Evolutionary conservation across 2,113 vertebrate genomes (phyloP), one percentile per base, ranked within the genome.

Genomic region (Ciconia maguari): DNA sequence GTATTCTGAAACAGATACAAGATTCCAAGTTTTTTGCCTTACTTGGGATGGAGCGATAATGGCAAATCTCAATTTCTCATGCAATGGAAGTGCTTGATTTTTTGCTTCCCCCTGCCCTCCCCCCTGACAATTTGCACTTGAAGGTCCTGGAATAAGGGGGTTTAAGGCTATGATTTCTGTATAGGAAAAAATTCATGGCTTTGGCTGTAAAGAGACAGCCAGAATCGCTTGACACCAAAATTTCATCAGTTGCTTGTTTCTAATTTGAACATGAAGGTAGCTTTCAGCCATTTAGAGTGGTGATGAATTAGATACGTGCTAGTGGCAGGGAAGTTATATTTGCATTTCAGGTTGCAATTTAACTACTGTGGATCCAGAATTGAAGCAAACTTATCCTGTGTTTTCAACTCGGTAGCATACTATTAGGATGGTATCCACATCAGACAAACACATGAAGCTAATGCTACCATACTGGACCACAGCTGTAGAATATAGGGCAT

Each of bases 111-210:
- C 24, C 7, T 46, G 44, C 44, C 7, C 16, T 38, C 20, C 5
- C 9, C 46, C 5, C 10, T 1, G 1, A 5, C 10, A 52, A 0
- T n/a, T 72, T 80, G 6, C 17, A 10, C 65, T 71, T 42, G 22
- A 65, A 76, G 14, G 21, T 41, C 16, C 21, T 88, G 25, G 13
- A 61, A 80, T 83, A 64, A 66, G 62, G 30, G 10, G 9, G 1
- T 60, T 70, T 66, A 81, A 52, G 26, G 41, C 57, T 83, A 3
- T 77, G 30, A 58, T 66, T 89, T 83, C 49, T 90, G 14, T 58
- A 17, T 7, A 49, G 17, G 30, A 9, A 5, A 14, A 42, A 69
- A 74, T 7, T 55, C 17, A 10, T 8, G 2, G 17, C 18, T 79
- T 84, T 54, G 54, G 49, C 13, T 70, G 9, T 71, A 52, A 55